Evolutionary conservation across 2,888 invertebrate species (phyloP), one percentile per base, ranked within the genome.

Genomic region (Ornithoptera priamus): DNA sequence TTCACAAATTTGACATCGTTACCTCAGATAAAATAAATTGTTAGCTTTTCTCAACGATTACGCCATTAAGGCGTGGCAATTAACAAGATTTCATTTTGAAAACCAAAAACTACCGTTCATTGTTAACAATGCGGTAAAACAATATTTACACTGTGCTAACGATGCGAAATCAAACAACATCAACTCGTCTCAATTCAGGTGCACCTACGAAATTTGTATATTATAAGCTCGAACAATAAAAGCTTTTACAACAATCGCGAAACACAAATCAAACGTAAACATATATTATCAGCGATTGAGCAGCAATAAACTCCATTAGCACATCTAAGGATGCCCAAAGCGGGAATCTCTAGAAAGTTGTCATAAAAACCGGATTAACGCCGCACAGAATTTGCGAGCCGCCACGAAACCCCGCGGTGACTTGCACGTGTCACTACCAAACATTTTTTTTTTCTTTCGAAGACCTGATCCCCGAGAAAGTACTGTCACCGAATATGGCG

Each of bases 311-410:
- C 78, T 75, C 80, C 84, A 86, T 88, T 85, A 86, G 87, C 90
- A 89, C 88, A 89, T 87, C 78, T 90, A 89, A 83, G 90, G 88
- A 74, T 80, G 77, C 83, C 80, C 84, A 75, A 74, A 79, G 80
- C 75, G 85, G 85, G 90, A 89, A 89, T 88, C 89, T 88, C 82
- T 90, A 90, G 88, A 88, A 90, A 89, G 87, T 87, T 81, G 81
- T 83, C 81, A 85, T 81, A 84, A 85, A 85, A 87, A 88, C 87
- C 84, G 84, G 86, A 84, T 85, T 85, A 84, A 76, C 78, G 78
- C 78, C 78, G 81, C 78, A 81, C 79, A 81, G 81, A 86, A 88
- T 84, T 86, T 80, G 84, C 83, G 77, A 82, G 69, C 65, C 63
- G 70, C 73, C 72, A 63, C 61, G 73, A 71, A 72, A 72, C 72